Evolutionary conservation across 2,797 vertebrate genomes (phyloP).

Genomic region (Pelobates cultripes): DNA sequence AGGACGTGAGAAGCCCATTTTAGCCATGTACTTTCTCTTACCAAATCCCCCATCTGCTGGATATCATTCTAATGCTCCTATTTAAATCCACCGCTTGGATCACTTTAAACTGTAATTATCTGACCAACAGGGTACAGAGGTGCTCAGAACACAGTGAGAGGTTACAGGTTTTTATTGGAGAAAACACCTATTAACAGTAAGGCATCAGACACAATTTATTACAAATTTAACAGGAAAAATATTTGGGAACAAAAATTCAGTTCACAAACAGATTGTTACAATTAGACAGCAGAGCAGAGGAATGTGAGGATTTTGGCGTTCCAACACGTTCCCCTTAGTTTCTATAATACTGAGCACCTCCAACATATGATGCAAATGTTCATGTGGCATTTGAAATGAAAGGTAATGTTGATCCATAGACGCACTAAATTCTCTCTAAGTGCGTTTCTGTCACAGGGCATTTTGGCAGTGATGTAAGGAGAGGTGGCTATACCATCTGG

Average conservation of each 20-base stretch:
- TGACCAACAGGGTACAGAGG: too few relatives aligned
- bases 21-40: too few relatives aligned
- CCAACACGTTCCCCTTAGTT: background rate
- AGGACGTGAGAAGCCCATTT: too few relatives aligned
- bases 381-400: background rate
- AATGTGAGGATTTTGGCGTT: background rate
- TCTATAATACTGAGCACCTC: too few relatives aligned
- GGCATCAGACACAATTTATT: slow-evolving; percentile 35
- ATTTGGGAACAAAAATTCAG: background rate
- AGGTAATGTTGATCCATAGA: background rate
- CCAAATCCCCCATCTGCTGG: too few relatives aligned
- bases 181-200: slow-evolving; percentile 7
- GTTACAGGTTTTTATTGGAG: slow-evolving; percentile 9
- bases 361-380: background rate
- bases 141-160: background rate
- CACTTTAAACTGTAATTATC: too few relatives aligned
- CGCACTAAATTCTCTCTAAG: too few relatives aligned
- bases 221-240: slow-evolving; percentile 15
- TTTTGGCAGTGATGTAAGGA: too few relatives aligned
- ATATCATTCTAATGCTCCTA: too few relatives aligned
- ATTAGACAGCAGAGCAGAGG: background rate
- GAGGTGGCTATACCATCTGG: too few relatives aligned
- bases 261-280: background rate
- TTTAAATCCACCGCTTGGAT: too few relatives aligned
- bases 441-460: too few relatives aligned